phyloP scores from a whole-genome alignment of 2,888 invertebrate species.

The Orchesella flavescens region DNA sequence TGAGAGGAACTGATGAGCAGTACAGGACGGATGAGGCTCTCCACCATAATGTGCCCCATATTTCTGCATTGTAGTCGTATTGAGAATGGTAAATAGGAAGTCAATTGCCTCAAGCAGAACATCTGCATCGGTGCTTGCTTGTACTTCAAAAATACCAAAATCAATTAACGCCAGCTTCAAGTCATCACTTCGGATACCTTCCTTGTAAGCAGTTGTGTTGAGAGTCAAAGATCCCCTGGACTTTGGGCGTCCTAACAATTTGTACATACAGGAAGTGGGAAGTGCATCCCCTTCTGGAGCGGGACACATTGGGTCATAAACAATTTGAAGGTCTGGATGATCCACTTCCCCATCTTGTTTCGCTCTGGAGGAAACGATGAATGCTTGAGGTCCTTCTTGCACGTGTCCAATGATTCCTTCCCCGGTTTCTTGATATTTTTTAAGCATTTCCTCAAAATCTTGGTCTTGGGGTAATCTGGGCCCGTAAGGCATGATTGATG shows the following conservation, averaged over 20 bases:
- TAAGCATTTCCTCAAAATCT: background rate
- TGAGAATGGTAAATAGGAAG: background rate
- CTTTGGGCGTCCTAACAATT: constrained; percentile 3
- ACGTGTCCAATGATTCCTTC: background rate
- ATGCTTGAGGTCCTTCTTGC: constrained; percentile 16
- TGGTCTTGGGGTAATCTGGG: background rate
- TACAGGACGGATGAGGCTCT: background rate
- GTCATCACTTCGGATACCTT: background rate
- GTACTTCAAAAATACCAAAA: constrained; percentile 9
- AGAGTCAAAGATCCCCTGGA: background rate
- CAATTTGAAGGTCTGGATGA: constrained; percentile 33
- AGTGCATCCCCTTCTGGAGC: background rate
- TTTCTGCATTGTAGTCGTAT: background rate
- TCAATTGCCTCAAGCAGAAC: constrained; percentile 10
- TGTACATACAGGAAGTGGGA: background rate
- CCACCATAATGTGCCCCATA: background rate
- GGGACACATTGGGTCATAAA: constrained; percentile 22
- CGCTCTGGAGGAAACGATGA: constrained; percentile 20
- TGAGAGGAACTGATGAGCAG: background rate
- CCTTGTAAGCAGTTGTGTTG: constrained; percentile 17
- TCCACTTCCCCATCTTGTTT: constrained; percentile 12
- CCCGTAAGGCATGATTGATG: background rate
- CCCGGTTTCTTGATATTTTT: background rate
- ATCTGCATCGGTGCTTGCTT: background rate
- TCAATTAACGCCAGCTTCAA: constrained; percentile 20